These are phyloP conservation scores for Stichodactyla mertensii DNA, from an alignment of 64 coral and sea anemone genomes.

Conservation along the genomic window DNA sequence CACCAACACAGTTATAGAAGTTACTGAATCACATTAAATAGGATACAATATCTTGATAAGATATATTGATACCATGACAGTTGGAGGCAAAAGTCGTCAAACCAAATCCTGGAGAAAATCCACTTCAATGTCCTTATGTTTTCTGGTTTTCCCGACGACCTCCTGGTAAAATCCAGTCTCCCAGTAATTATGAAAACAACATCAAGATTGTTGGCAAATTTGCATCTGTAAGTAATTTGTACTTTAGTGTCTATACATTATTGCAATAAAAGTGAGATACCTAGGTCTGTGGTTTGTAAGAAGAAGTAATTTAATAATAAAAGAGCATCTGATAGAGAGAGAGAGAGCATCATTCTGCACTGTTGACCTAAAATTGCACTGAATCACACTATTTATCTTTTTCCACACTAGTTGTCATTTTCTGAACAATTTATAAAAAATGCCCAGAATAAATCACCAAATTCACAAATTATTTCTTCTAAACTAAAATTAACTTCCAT, in stretches of 20 bases:
- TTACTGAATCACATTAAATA: background rate
- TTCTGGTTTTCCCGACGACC: constrained; percentile 97
- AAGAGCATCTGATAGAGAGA: too few species aligned
- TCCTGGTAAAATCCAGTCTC: constrained; percentile 85
- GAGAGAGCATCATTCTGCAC: too few species aligned
- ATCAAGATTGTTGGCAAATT: constrained; percentile 99
- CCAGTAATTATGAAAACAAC: constrained; percentile 90
- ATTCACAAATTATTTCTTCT: too few species aligned
- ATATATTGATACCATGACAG: background rate
- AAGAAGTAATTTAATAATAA: too few species aligned
- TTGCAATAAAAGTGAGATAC: background rate
- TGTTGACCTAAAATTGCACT: too few species aligned
- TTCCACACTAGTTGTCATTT: too few species aligned
- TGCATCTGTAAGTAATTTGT: constrained; percentile 81
- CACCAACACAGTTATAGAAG: too few species aligned
- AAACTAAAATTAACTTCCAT: too few species aligned
- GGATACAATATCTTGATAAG: background rate
- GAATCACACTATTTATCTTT: too few species aligned
- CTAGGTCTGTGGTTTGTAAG: too few species aligned
- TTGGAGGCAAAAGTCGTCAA: constrained; percentile 63
- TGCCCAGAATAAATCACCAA: too few species aligned
- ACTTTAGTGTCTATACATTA: background rate
- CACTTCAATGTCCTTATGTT: constrained; percentile 88
- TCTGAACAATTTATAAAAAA: too few species aligned
- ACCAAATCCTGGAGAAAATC: constrained; percentile 71